Conservation (phyloP, 2,113 vertebrate species). For the Cariama cristata region DNA sequence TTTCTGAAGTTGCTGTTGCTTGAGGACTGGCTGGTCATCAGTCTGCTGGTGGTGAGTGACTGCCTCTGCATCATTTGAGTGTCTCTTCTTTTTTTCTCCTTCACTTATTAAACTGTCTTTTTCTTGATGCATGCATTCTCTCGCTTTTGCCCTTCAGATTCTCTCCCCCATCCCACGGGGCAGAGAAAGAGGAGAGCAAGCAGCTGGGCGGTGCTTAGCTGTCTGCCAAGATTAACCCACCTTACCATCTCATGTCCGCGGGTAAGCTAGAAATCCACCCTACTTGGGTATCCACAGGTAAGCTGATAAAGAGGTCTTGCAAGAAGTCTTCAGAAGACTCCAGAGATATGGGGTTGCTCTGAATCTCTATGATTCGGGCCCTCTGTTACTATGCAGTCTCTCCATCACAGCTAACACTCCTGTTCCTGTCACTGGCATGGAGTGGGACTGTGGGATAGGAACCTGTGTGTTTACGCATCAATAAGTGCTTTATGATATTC, state of each 20-base stretch:
- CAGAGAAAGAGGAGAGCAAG: background rate
- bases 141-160: background rate
- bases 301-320: background rate
- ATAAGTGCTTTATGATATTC: background rate
- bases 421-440: background rate
- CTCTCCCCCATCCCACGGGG: background rate
- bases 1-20: background rate
- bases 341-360: background rate
- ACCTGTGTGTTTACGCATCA: background rate
- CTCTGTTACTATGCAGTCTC: background rate
- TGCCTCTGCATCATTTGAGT: background rate
- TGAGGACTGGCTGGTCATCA: background rate
- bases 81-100: background rate
- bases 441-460: background rate
- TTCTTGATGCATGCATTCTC: background rate
- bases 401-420: background rate
- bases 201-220: background rate
- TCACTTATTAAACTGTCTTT: background rate
- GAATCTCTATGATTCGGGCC: background rate
- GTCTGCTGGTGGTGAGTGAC: background rate
- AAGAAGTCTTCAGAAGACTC: background rate
- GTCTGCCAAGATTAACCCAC: background rate
- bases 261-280: background rate
- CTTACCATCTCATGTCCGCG: background rate
- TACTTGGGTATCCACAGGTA: background rate